Evolutionary conservation across 2,113 vertebrate genomes (phyloP).

Genomic region (Ivindomyrus marchei): DNA sequence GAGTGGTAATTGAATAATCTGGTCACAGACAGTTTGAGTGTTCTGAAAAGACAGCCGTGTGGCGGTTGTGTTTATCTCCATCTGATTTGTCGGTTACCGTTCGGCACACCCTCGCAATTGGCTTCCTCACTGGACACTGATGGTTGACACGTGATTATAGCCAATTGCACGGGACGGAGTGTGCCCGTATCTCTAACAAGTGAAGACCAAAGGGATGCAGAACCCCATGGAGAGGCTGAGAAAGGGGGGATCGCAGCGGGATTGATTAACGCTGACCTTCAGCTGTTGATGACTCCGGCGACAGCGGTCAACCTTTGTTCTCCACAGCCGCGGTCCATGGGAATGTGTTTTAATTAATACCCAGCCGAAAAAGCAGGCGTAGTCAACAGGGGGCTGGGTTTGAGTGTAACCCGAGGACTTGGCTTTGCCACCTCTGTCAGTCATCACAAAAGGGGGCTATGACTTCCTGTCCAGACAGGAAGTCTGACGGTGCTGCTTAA

Average conservation of each 20-base stretch:
- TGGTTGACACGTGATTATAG: background rate
- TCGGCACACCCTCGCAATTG: background rate
- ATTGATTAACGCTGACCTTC: background rate
- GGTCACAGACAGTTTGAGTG: background rate
- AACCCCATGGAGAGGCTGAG: background rate
- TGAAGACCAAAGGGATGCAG: background rate
- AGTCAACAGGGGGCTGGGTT: background rate
- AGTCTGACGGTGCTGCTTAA: background rate
- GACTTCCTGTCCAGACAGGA: background rate
- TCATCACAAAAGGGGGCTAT: background rate
- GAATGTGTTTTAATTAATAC: background rate
- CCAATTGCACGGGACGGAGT: background rate
- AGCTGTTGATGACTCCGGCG: background rate
- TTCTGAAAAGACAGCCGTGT: background rate
- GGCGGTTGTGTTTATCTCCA: background rate
- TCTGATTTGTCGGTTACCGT: background rate
- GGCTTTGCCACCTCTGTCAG: background rate
- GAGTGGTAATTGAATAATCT: conserved; percentile 14
- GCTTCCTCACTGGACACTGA: background rate
- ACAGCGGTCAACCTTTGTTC: background rate
- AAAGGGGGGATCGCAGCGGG: background rate
- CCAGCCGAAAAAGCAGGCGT: background rate
- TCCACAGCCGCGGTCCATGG: background rate
- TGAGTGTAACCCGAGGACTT: background rate
- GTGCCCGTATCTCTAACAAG: background rate